Evolutionary conservation across 2,888 invertebrate species (phyloP), one percentile per base, ranked within the genome.

Genomic region (Parthenolecanium corni): DNA sequence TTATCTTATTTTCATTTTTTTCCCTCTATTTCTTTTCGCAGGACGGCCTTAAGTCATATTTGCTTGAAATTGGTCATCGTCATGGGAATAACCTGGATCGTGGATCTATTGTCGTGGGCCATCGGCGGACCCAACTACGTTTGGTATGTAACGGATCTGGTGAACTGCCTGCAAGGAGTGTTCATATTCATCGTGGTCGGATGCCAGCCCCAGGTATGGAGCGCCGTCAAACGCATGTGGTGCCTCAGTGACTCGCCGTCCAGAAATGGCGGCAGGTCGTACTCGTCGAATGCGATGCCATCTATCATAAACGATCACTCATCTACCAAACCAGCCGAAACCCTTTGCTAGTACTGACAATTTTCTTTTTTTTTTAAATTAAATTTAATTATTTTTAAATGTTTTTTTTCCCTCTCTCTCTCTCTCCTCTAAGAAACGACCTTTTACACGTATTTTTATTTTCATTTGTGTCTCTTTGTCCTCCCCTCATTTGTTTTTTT

Each of bases 161-260:
- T 90, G 70, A 91, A 90, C 76, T 86, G 87, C 67, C 78, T 89
- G 69, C 90, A 90, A 74, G 91, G 91, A 67, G 85, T 90, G 62
- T 83, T 89, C 74, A 90, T 90, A 71, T 91, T 90, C 75, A 82
- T 87, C 71, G 89, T 90, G 67, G 88, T 89, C 68, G 90, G 89
- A 56, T 89, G 88, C 74, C 89, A 89, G 77, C 89, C 89, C 64
- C 89, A 89, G 78, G 81, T 82, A 70, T 79, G 84, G 77, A 78
- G 82, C 25, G 83, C 84, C 46, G 76, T 83, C 36, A 83, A 83
- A 71, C 76, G 84, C 64, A 75, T 83, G 67, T 82, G 81, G 76
- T 83, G 82, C 69, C 78, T 79, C 67, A 57, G 64, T 75, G 83
- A 68, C 82, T 76, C 78, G 66, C 77, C 78, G 68, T 74, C 74